These are phyloP conservation scores for Hyperoplus lanceolatus DNA, from an alignment of 2,797 vertebrate species.

Conservation along the genomic window DNA sequence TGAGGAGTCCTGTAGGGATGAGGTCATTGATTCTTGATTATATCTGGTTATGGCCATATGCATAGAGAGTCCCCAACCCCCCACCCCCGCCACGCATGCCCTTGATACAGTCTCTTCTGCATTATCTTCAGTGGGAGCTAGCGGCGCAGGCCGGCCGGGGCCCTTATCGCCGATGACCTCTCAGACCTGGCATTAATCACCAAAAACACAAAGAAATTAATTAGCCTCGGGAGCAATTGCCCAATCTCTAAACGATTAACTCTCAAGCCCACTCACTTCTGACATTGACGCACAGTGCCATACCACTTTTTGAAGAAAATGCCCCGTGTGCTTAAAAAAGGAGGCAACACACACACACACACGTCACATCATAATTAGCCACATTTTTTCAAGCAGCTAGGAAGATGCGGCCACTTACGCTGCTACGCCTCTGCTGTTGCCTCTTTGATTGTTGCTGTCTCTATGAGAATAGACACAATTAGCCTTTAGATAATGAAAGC, in stretches of 20 bases:
- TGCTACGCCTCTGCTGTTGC: neutral
- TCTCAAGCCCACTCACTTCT: constrained; percentile 73
- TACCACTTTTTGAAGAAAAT: constrained; percentile 65
- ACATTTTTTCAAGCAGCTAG: constrained; percentile 26
- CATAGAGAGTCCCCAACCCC: constrained; percentile 61
- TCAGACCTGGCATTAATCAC: constrained; percentile 85
- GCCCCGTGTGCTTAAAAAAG: constrained; percentile 20
- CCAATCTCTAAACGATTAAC: constrained; percentile 84
- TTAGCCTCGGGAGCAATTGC: constrained; percentile 82
- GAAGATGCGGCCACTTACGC: constrained; percentile 17
- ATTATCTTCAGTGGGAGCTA: constrained; percentile 80
- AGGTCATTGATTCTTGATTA: constrained; percentile 82
- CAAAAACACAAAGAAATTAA: constrained; percentile 82
- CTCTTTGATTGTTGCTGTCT: constrained; percentile 35
- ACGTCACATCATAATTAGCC: constrained; percentile 54
- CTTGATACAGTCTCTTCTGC: constrained; percentile 83
- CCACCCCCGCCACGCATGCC: constrained; percentile 69
- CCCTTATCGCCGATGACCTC: constrained; percentile 84
- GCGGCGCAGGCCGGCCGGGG: constrained; percentile 56
- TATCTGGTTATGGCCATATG: constrained; percentile 82
- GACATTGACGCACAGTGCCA: constrained; percentile 72
- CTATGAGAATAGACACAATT: constrained; percentile 54
- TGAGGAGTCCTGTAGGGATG: constrained; percentile 65
- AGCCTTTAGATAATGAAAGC: constrained; percentile 58
- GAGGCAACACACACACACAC: constrained; percentile 4